phyloP scores from a whole-genome alignment of 2,888 invertebrate genomes.

The Pantelozetes paolii region DNA sequence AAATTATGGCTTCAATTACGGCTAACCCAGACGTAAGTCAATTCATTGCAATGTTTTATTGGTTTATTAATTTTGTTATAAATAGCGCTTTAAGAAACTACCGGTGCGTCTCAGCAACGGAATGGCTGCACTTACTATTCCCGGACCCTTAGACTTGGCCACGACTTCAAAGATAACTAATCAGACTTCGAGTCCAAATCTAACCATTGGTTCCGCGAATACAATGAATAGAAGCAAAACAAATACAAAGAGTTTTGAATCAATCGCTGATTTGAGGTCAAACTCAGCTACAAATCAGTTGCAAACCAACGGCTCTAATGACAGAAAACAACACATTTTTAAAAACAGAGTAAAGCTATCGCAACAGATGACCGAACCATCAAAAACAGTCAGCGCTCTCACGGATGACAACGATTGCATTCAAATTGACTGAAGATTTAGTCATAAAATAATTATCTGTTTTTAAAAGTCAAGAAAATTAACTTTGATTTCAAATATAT shows the following conservation, averaged over 20 bases:
- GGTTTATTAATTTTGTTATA: neutral
- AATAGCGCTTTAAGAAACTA: neutral
- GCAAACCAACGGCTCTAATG: neutral
- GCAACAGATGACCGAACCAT: too few relatives aligned
- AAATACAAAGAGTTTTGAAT: neutral
- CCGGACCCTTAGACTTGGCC: neutral
- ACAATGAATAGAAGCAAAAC: neutral
- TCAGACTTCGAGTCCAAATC: too few relatives aligned
- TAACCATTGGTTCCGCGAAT: neutral
- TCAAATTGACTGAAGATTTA: neutral
- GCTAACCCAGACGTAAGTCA: neutral
- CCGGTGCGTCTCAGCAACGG: constrained; percentile 18
- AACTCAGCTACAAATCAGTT: too few relatives aligned
- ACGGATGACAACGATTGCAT: neutral
- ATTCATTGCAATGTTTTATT: neutral
- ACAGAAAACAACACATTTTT: neutral
- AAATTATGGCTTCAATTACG: constrained; percentile 17
- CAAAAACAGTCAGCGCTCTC: neutral
- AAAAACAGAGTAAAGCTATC: too few relatives aligned
- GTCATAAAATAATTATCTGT: neutral
- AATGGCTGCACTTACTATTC: neutral
- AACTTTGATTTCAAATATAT: too few relatives aligned
- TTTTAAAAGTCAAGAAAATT: too few relatives aligned
- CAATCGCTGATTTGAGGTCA: neutral
- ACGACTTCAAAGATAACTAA: neutral